Base-by-base conservation (phyloP, 2,113 vertebrate species). In the Cynopterus brachyotis region DNA sequence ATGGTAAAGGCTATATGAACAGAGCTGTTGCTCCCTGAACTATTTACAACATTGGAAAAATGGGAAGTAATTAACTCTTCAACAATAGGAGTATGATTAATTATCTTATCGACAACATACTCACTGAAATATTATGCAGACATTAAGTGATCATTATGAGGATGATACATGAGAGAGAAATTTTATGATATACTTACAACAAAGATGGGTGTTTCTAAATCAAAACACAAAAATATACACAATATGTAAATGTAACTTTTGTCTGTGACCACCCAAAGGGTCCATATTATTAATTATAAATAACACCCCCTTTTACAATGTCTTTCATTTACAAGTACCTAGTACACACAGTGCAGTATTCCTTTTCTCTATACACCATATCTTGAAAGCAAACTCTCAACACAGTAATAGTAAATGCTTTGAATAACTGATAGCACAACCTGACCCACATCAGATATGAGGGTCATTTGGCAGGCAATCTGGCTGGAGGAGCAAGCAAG, bases 261-360 rank as follows among this genome's bases (percentile, higher is more conserved):
- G 37, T 79, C 37, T 78, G 37, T 53, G 32, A 70, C 32, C 11
- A n/a, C 66, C 37, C 66, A 59, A 93, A 60, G 30, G 24, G 35
- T 53, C 78, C 35, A 78, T 40, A 60, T 83, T 60, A 92, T 70
- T 94, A 83, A 42, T 70, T 87, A 88, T 47, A 91, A 76, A 47
- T 64, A 92, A 83, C 40, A 22, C n/a, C 26, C n/a, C 10, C 53
- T 62, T 89, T 89, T 57, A 89, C 70, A 37, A 66, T 70, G 16
- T 64, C 67, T 87, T 40, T 59, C 7, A 75, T 87, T 67, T 86
- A 64, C 64, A 91, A 82, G 87, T 67, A 62, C 59, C 12, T 94
- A 32, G n/a, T 64, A 66, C 11, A 37, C 1, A 78, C 30, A 47
- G 80, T 16, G 55, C 57, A 53, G 57, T n/a, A 3, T 73, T 79